Conservation (phyloP, 2,797 vertebrate genomes). For the Diplodus sargus region DNA sequence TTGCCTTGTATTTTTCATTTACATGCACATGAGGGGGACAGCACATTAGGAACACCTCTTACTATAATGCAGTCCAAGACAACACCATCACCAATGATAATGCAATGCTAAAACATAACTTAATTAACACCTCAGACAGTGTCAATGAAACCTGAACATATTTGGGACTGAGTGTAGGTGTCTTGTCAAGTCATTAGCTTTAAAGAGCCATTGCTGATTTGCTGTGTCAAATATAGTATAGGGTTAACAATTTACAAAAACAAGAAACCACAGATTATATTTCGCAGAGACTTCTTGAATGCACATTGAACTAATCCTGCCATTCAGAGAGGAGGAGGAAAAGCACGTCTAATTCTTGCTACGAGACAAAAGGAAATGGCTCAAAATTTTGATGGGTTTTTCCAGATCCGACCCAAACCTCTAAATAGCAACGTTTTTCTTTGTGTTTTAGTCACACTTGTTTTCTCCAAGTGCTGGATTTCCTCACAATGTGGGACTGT, state of each 20-base stretch:
- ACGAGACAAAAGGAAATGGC: slow-evolving; percentile 50
- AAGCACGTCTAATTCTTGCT: slow-evolving; percentile 41
- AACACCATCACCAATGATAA: neutral
- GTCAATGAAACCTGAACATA: neutral
- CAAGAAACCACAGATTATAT: slow-evolving; percentile 32
- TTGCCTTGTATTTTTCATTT: neutral
- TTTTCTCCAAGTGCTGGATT: slow-evolving; percentile 49
- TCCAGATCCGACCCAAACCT: slow-evolving; percentile 47
- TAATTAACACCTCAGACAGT: neutral
- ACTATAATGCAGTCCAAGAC: neutral
- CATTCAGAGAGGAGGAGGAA: slow-evolving; percentile 42
- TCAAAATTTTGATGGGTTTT: slow-evolving; percentile 51
- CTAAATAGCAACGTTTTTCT: slow-evolving; percentile 62
- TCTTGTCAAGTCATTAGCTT: neutral
- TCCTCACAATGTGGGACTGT: slow-evolving; percentile 41
- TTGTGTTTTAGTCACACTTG: slow-evolving; percentile 57
- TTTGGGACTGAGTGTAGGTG: neutral
- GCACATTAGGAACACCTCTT: neutral
- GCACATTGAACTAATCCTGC: slow-evolving; percentile 50
- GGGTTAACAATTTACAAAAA: slow-evolving; percentile 39
- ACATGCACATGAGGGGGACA: neutral
- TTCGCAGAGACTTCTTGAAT: slow-evolving; percentile 34
- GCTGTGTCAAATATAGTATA: slow-evolving; percentile 1
- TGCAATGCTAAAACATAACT: neutral
- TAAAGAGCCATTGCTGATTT: slow-evolving; percentile 15